Evolutionary conservation across 2,888 invertebrate species (phyloP), one percentile per base, ranked within the genome.

Genomic region (Rotaria sp.): DNA sequence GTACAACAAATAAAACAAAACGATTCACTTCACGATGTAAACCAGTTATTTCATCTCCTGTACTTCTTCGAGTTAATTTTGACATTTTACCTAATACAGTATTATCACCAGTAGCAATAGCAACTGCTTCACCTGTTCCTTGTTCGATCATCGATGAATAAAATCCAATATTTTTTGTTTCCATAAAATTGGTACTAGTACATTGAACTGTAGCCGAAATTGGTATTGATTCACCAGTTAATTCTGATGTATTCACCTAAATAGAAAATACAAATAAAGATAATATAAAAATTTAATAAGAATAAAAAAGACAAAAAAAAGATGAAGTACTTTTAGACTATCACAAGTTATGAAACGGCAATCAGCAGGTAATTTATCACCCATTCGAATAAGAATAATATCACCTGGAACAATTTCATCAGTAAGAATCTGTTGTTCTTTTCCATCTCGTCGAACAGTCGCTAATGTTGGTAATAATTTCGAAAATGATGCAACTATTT

Each of bases 401-500:
- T 99, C 99, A 41, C 99, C 99, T 2, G 99, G 99, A 30, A 99
- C 98, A 87, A 99, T 92, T 91, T 97, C 96, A 84, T 96, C 93
- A 0, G 98, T 99, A 84, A 97, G 93, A 92, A 98, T 96, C 85
- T 94, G 94, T 90, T 96, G 95, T 74, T 95, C 90, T 10, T 94
- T 94, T 84, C 96, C 95, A 91, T 96, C 95, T 85, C 97, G 93
- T 89, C 96, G 92, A 90, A 86, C 86, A 26, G 84, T 84, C 38
- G 86, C 86, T 30, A 84, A 50, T 15, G 26, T 35, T 5, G 86
- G 86, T 84, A 84, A 67, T 96, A 96, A 92, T 96, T 95, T 91
- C 96, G 96, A 89, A 95, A 94, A 15, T 97, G 98, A 86, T 98
- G 99, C 86, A 99, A 97, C 74, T 99, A 93, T 92, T 98, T 98